Evolutionary conservation across 2,888 invertebrate species (phyloP), one percentile per base, ranked within the genome.

Genomic region (Aspidiotus rigidus): DNA sequence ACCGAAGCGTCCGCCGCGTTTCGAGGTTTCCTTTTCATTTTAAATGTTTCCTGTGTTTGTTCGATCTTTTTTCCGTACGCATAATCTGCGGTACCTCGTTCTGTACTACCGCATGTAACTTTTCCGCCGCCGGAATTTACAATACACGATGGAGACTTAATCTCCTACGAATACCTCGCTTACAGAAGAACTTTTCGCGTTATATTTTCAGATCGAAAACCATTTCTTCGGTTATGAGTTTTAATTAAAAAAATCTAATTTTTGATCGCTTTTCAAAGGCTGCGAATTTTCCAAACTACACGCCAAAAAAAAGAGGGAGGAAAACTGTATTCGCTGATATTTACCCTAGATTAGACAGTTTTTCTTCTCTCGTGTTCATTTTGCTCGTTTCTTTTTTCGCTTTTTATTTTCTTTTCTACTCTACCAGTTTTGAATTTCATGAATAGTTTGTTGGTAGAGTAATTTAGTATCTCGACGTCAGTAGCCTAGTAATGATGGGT

Each of bases 1-100:
- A 57, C 66, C 66, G 66, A 66, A 66, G 59, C 59, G 66, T 59
- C 66, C 66, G 64, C 56, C 28, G 28, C 44, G 49, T 28, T 66
- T 59, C 13, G 10, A 13, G 66, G 59, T 66, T 66, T 66, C 66
- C 66, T 66, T 66, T 66, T 66, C 66, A 66, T 59, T 59, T 42
- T 44, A 44, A 57, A 59, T 66, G 59, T 66, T 66, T 66, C 59
- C 66, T 39, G 42, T 66, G 64, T 64, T 66, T 66, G 66, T 44
- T 59, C 66, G 42, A 44, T 66, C 57, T 59, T 15, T 59, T 66
- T 44, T 66, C 49, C 39, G 56, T 56, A 56, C 56, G 56, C 56
- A 56, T 56, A 56, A 56, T 56, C 56, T 56, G 56, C 56, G 17
- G 17, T 10, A 15, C 56, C 28, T 8, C 59, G 28, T 39, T 28